A percentile compares a stretch with the other conserved stretches of the same genome.
Evolutionary conservation across 2,797 vertebrate genomes (phyloP).

Genomic region (Sebastolobus altivelis): DNA sequence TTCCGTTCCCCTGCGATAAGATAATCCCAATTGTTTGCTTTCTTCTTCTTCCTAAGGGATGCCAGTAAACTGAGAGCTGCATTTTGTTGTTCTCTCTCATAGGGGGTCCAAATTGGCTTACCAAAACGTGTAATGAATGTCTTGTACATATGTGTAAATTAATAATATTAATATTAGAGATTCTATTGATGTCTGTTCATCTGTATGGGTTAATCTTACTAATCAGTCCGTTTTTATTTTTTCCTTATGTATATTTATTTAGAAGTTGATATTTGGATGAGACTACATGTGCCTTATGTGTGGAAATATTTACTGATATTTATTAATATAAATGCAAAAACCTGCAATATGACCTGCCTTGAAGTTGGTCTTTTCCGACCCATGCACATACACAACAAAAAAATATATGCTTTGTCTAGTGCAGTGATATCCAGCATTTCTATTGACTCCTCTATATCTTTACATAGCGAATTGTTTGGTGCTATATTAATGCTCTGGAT

Average conservation of each 20-base stretch:
- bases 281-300: constrained; percentile 78
- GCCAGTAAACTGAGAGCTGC: constrained; percentile 32
- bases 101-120: constrained; percentile 8
- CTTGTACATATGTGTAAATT: constrained; percentile 43
- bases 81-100: constrained; percentile 40
- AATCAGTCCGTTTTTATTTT: constrained; percentile 34
- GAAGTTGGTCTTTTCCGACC: not conserved
- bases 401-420: not conserved
- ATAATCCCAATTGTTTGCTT: constrained; percentile 75
- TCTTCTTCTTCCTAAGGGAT: constrained; percentile 47
- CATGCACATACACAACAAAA: not conserved
- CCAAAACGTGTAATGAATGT: constrained; percentile 46
- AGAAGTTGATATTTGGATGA: constrained; percentile 34
- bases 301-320: constrained; percentile 51
- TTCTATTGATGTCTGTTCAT: constrained; percentile 41
- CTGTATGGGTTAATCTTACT: constrained; percentile 20
- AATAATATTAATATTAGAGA: constrained; percentile 28
- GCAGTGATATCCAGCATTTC: too few species aligned
- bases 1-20: constrained; percentile 44
- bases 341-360: not conserved
- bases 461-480: too few species aligned
- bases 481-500: too few species aligned
- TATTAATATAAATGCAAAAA: constrained; percentile 50
- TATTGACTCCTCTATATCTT: too few species aligned
- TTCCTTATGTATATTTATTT: constrained; percentile 11